Evolutionary conservation across 1,140 invertebrate species (phyloP).

Genomic region (Heliconius hermathena): DNA sequence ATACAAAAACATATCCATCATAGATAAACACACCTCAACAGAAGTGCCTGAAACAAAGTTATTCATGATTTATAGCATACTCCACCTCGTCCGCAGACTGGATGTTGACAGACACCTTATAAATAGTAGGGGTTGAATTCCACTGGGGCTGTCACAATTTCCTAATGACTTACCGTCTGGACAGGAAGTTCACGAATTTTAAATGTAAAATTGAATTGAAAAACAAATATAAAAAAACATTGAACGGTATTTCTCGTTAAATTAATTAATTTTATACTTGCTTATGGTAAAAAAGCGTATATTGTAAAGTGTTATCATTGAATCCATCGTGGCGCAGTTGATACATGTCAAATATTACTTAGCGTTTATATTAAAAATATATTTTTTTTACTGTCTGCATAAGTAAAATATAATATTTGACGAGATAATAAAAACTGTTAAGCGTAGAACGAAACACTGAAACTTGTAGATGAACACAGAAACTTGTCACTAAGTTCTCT

Average conservation of each 20-base stretch:
- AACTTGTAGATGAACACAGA: too few species aligned
- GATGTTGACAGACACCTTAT: conserved; percentile 11
- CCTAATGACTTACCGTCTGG: background rate
- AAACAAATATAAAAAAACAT: background rate
- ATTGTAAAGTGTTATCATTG: background rate
- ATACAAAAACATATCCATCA: background rate
- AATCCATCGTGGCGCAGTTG: background rate
- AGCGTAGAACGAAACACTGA: too few species aligned
- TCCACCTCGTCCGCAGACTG: background rate
- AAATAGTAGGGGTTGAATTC: conserved; percentile 8
- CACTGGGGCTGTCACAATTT: background rate
- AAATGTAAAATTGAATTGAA: background rate
- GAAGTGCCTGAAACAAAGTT: background rate
- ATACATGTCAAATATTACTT: background rate
- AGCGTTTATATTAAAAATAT: background rate
- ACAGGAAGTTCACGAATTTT: conserved; percentile 1
- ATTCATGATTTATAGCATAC: conserved; percentile 11
- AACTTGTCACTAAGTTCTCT: too few species aligned
- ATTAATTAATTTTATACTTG: background rate
- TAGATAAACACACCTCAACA: background rate
- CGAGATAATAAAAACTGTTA: too few species aligned
- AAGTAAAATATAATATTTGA: background rate
- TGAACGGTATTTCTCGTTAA: background rate
- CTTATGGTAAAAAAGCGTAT: background rate
- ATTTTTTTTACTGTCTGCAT: background rate